Percentiles rank a stretch among this genome's conserved stretches.
These are phyloP conservation scores for Spilarctia lutea DNA, from an alignment of 2,888 invertebrate species.

Conservation along the genomic window DNA sequence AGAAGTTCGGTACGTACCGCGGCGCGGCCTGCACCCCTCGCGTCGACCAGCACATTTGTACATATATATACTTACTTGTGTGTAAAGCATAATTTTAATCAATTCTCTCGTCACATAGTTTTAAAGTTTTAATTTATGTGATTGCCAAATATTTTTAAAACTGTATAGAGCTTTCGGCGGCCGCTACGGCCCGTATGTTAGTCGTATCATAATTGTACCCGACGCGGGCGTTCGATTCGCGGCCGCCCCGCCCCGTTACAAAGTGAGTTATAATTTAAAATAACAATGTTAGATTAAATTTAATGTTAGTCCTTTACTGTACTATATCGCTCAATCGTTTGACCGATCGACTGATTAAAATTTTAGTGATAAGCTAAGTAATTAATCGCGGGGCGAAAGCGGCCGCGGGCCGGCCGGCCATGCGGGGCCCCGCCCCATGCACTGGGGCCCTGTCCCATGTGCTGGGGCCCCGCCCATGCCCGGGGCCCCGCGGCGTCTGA, in stretches of 20 bases:
- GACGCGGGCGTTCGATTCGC: slow-evolving; percentile 59
- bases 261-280: slow-evolving; percentile 86
- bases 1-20: slow-evolving; percentile 55
- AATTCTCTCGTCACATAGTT: slow-evolving; percentile 86
- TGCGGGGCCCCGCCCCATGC: not conserved
- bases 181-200: slow-evolving; percentile 67
- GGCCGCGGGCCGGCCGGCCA: slow-evolving; percentile 52
- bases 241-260: slow-evolving; percentile 70
- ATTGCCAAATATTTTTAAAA: slow-evolving; percentile 85
- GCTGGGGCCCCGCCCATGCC: too few relatives aligned
- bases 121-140: slow-evolving; percentile 85
- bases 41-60: slow-evolving; percentile 65
- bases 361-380: slow-evolving; percentile 86
- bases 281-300: slow-evolving; percentile 87
- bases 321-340: slow-evolving; percentile 87
- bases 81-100: slow-evolving; percentile 86
- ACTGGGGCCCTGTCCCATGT: too few relatives aligned
- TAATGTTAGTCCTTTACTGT: slow-evolving; percentile 87
- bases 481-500: slow-evolving; percentile 14
- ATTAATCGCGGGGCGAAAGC: slow-evolving; percentile 61
- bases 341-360: slow-evolving; percentile 87
- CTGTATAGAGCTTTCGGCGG: slow-evolving; percentile 78
- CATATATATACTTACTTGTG: slow-evolving; percentile 83
- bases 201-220: slow-evolving; percentile 62
- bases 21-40: slow-evolving; percentile 69